Base-by-base conservation (phyloP, 30 jellyfish, hydroid and myxozoan species). In the Pelagia noctiluca region DNA sequence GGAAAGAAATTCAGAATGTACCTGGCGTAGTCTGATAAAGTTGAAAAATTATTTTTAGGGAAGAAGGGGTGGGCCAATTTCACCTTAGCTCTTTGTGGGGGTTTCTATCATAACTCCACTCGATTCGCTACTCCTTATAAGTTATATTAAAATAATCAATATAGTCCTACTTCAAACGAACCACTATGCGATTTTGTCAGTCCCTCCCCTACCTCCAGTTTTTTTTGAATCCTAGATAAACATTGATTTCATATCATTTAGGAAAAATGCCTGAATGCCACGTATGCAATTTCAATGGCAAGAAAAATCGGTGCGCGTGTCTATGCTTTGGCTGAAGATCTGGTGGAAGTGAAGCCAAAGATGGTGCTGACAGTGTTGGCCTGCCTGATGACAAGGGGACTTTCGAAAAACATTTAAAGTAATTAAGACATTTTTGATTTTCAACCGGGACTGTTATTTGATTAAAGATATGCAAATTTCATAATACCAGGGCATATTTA, bases 321-420 rank as follows among this genome's bases (percentile, higher is more conserved):
- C 1, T 95, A 95, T 78, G 99, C 98, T 10, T 79, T 95, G 63
- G 97, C 99, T 0, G 99, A 95, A 50, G 99, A 95, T 78, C 46
- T 95, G 74, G 96, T 90, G 10, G 99, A 95, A 62, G 99, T 91
- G 78, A 95, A 95, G 34, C 96, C 98, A 69, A 95, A 95, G 87
- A 95, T 95, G 99, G 98, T 95, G 38, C 72, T 95, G 83, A 95
- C 99, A n/a, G 96, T 95, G 4, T 89, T 89, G 47, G 99, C 98
- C 16, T 89, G 99, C 63, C 82, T 95, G 84, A 82, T 82, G 92
- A 82, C 92, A 57, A 37, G 74, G 47, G 92, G 92, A 31, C 75
- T 82, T 7, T 82, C 92, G n/a, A 68, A 74, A 7, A 74, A 82
- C 53, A 83, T 82, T 32, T 82, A 71, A 67, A 12, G 0, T n/a